These are phyloP conservation scores for Wasmannia auropunctata DNA, from an alignment of 1,140 invertebrate species.

Conservation along the genomic window DNA sequence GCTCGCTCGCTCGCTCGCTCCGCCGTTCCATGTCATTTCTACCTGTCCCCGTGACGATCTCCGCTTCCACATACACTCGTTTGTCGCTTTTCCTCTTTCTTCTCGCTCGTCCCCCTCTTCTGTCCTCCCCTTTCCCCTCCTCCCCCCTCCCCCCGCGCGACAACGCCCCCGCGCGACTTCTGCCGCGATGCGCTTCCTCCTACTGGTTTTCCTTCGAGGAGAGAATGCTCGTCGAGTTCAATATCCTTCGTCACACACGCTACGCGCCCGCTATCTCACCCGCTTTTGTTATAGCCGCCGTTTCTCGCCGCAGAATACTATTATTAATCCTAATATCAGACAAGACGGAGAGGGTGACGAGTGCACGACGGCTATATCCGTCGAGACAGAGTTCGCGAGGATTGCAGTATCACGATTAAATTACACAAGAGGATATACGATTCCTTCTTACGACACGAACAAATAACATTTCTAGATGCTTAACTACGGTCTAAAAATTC, in stretches of 20 bases:
- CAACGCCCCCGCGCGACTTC: slow-evolving; percentile 24
- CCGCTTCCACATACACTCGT: slow-evolving; percentile 65
- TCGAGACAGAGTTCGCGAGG: background rate
- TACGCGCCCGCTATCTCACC: background rate
- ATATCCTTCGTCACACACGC: slow-evolving; percentile 22
- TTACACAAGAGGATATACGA: no score
- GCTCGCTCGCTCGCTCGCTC: slow-evolving; percentile 59
- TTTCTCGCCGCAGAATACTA: background rate
- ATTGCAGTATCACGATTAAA: background rate
- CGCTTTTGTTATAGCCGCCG: background rate
- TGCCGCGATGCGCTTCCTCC: slow-evolving; percentile 48
- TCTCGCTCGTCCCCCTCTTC: background rate
- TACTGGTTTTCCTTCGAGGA: slow-evolving; percentile 47
- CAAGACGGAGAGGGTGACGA: background rate
- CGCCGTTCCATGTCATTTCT: slow-evolving; percentile 82
- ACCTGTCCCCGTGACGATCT: slow-evolving; percentile 73
- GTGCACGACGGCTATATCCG: background rate
- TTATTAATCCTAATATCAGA: slow-evolving; percentile 20
- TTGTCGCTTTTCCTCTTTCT: slow-evolving; percentile 55
- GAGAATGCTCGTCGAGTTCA: slow-evolving; percentile 35
- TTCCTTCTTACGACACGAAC: background rate
- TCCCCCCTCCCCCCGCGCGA: background rate
- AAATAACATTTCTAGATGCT: background rate
- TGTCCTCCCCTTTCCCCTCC: no score
- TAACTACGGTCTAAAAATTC: background rate